Base-by-base conservation (phyloP, 1,140 invertebrate species). In the Drosophila serrata region DNA sequence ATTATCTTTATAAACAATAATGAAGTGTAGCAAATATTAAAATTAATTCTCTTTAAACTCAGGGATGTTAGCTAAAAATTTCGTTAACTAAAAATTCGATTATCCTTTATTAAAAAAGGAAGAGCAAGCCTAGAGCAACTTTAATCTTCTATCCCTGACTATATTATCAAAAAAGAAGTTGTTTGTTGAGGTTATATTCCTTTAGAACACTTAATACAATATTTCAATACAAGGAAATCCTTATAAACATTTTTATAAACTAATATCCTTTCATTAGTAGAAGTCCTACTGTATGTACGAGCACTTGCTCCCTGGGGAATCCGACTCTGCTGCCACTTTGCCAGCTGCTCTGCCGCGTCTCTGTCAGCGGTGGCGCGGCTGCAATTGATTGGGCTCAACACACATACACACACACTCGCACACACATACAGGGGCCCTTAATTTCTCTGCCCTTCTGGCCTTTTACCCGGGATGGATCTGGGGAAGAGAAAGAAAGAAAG, bases 351-450 rank as follows among this genome's bases (percentile, higher is more conserved):
- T 51, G 82, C 63, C 46, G 64, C 82, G 75, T 63, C 75, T 62
- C 72, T 53, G 74, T 76, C 60, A 49, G 62, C 75, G 56, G 22
- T 70, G 64, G 67, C 58, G 79, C 79, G 81, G 85, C 85, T 72
- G 81, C 84, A 88, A 88, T 90, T 88, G 85, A 90, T 88, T 88
- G 85, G 85, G 85, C 85, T 88, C 77, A 82, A 63, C 78, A 53
- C 49, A 33, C 49, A 33, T 15, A 45, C 43, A 15, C 48, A 51
- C 48, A 53, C 27, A 31, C 27, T 22, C 45, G 0, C 24, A 11
- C 31, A 22, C 19, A 22, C 19, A 75, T 13, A 22, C 19, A 75
- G 85, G 65, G 63, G 84, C 76, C 46, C 58, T 63, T 64, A 68
- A 43, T 75, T 78, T 43, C 75, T 35, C 58, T 70, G 59, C 56